A percentile compares a stretch with the other conserved stretches of the same genome.
Conservation (phyloP, 2,888 invertebrate species). For the Spisula subtruncata region DNA sequence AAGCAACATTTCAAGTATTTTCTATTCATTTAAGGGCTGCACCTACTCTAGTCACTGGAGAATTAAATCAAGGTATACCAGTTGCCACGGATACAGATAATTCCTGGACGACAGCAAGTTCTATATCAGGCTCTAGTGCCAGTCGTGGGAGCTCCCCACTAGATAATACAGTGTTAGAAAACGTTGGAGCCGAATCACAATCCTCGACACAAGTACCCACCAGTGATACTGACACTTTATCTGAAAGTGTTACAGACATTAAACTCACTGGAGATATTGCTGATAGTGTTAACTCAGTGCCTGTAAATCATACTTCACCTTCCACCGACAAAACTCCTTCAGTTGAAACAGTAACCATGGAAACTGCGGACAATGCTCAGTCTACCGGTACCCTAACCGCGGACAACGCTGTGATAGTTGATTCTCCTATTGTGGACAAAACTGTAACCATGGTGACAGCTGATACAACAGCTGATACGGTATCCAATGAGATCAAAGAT, state of each 20-base stretch:
- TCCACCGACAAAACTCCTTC: background rate
- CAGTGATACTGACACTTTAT: background rate
- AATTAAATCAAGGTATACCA: background rate
- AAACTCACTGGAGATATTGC: background rate
- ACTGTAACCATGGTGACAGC: background rate
- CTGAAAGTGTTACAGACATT: background rate
- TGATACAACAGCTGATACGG: background rate
- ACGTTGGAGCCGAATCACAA: background rate
- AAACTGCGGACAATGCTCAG: too few species aligned
- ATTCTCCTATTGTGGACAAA: too few species aligned
- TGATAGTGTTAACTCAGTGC: background rate
- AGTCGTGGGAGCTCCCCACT: conserved; percentile 66
- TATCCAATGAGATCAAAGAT: background rate
- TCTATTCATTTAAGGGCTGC: background rate
- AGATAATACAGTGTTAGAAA: conserved; percentile 47
- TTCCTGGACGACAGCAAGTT: conserved; percentile 67
- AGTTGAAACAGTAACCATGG: too few species aligned
- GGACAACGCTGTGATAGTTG: too few species aligned
- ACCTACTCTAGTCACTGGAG: background rate
- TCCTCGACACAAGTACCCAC: background rate
- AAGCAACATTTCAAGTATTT: too few species aligned
- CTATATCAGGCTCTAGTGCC: conserved; percentile 53
- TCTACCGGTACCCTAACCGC: too few species aligned
- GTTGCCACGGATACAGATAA: conserved; percentile 56
- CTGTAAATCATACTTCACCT: background rate